Evolutionary conservation across 1,140 invertebrate species (phyloP).

Genomic region (Drosophila fuyamai): DNA sequence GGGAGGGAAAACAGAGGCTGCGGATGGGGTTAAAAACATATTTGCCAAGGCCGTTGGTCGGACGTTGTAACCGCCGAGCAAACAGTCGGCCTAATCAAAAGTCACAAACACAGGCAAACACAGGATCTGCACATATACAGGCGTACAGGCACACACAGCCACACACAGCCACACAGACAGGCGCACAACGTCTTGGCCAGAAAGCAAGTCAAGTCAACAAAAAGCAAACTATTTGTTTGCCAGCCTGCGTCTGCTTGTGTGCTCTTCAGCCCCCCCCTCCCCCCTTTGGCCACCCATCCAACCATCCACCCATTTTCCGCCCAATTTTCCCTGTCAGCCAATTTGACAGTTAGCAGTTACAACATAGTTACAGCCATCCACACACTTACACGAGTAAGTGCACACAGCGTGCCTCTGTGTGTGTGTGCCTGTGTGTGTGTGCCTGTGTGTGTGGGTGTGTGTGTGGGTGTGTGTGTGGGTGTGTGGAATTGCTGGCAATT

Average conservation of each 20-base stretch:
- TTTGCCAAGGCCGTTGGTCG: slow-evolving; percentile 61
- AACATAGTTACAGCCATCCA: slow-evolving; percentile 67
- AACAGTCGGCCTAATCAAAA: slow-evolving; percentile 78
- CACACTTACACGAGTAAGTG: neutral
- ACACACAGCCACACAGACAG: neutral
- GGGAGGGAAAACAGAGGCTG: slow-evolving; percentile 8
- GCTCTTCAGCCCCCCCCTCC: neutral
- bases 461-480: neutral
- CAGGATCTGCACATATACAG: slow-evolving; percentile 8
- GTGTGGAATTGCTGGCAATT: slow-evolving; percentile 24
- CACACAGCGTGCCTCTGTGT: neutral
- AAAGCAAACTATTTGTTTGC: slow-evolving; percentile 79
- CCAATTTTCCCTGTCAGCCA: slow-evolving; percentile 65
- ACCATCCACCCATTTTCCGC: slow-evolving; percentile 8
- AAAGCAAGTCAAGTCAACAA: slow-evolving; percentile 73
- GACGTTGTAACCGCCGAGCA: slow-evolving; percentile 64
- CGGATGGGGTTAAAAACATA: slow-evolving; percentile 53
- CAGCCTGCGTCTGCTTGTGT: slow-evolving; percentile 34
- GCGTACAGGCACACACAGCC: neutral
- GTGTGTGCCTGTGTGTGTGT: too few relatives aligned
- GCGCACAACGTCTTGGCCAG: slow-evolving; percentile 56
- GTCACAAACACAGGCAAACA: slow-evolving; percentile 64
- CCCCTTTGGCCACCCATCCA: neutral
- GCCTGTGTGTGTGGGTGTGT: slow-evolving; percentile 1
- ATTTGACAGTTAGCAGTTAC: slow-evolving; percentile 79